Evolutionary conservation across 2,797 vertebrate species (phyloP), one percentile per base, ranked within the genome.

Genomic region (Sorex maritimensis): DNA sequence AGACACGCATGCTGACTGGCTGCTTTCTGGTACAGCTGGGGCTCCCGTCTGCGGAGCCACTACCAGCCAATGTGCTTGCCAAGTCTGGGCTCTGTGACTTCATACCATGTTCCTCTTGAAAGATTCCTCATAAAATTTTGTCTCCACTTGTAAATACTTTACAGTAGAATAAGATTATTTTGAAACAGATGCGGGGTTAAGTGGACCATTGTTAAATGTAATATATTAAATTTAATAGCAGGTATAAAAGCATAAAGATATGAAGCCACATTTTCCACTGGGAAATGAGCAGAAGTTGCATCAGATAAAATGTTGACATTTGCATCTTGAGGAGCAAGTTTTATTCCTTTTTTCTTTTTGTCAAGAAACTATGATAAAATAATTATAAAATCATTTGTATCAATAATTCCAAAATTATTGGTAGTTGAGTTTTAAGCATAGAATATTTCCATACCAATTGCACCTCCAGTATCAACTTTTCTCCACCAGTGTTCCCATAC

Each of bases 281-380:
- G 28, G 30, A 93, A 81, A 94, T 12, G 86, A 90, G 4, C 63
- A 75, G 78, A 94, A 58, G 0, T 71, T 86, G 83, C 11, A 26
- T 79, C 21, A 85, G 85, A 75, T 78, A n/a, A 95, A 95, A 85
- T 89, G 63, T 63, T 95, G 82, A 80, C 84, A 86, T 95, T 65
- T 91, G 67, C 90, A 69, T 86, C 93, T 41, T 61, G 4, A 30
- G 72, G 49, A 63, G 49, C 58, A 81, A 5, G 65, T 93, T 93
- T 91, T 79, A 46, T 93, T 11, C 13, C 5, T 68, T 68, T 68
- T 68, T 63, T 28, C 0, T 67, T 67, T 34, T 44, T 44, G 7
- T 44, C 7, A 44, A 52, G 13, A 14, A 52, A 52, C 49, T 52
- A 9, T 52, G 13, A 52, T 11, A 34, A 34, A 34, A 34, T 34